Percentiles rank a stretch among this genome's conserved stretches.
Conservation (phyloP, 2,113 vertebrate species). For the Gallinago undulata region DNA sequence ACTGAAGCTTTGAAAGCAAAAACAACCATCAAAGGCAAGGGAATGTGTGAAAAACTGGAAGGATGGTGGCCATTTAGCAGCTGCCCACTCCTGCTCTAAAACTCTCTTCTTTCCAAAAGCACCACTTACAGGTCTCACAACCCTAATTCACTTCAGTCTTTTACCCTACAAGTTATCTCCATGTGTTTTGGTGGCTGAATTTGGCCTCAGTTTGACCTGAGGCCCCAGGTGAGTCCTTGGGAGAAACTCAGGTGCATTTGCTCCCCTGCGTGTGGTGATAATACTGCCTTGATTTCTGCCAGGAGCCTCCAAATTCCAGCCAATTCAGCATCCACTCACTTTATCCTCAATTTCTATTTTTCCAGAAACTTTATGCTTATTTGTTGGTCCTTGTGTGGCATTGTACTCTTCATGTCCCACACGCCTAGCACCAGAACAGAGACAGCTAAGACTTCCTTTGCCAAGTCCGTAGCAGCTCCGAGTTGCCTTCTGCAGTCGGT, state of each 20-base stretch:
- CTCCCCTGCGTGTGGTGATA: background rate
- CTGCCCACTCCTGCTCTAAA: background rate
- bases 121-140: background rate
- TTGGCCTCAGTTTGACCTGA: background rate
- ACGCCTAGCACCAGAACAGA: background rate
- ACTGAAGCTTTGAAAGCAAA: background rate
- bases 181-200: background rate
- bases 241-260: background rate
- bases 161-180: background rate
- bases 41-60: background rate
- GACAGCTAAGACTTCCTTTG: background rate
- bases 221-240: background rate
- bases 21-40: background rate
- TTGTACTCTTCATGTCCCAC: background rate
- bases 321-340: background rate
- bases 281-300: background rate
- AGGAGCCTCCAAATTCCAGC: background rate
- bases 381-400: background rate
- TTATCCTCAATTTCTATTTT: background rate
- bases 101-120: background rate
- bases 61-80: background rate
- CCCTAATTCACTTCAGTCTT: background rate
- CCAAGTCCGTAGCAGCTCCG: background rate
- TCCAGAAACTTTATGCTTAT: background rate
- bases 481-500: background rate